phyloP scores from a whole-genome alignment of 1,140 invertebrate genomes.

The Calliphora vicina region DNA sequence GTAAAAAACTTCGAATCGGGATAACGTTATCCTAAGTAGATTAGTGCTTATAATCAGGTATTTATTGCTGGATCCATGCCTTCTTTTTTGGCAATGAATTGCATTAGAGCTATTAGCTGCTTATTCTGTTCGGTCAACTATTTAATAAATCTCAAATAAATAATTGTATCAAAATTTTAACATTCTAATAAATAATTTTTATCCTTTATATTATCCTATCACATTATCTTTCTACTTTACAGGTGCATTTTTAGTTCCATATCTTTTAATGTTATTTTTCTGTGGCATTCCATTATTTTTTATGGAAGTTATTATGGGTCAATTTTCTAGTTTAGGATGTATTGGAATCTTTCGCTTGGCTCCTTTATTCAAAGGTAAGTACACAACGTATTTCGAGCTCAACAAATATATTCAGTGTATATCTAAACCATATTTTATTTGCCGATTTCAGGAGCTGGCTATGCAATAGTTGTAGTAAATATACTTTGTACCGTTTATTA shows the following conservation, averaged over 20 bases:
- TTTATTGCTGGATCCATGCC: too few species aligned
- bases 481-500: constrained; percentile 92
- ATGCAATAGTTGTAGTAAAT: constrained; percentile 85
- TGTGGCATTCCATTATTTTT: constrained; percentile 90
- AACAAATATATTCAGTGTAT: background rate
- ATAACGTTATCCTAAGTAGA: too few species aligned
- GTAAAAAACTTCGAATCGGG: too few species aligned
- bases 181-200: too few species aligned
- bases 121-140: too few species aligned
- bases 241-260: constrained; percentile 82
- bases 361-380: constrained; percentile 88
- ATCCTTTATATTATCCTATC: too few species aligned
- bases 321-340: constrained; percentile 83
- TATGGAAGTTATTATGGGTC: constrained; percentile 87
- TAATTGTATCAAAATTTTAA: too few species aligned
- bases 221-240: background rate
- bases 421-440: too few species aligned
- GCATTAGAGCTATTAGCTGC: too few species aligned
- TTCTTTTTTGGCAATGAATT: too few species aligned
- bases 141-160: too few species aligned
- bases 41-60: too few species aligned
- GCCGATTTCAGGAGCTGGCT: constrained; percentile 82
- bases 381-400: background rate
- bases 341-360: constrained; percentile 78
- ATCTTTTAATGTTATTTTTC: constrained; percentile 76